Evolutionary conservation across 2,888 invertebrate species (phyloP).

Genomic region (Heliconius aoede): DNA sequence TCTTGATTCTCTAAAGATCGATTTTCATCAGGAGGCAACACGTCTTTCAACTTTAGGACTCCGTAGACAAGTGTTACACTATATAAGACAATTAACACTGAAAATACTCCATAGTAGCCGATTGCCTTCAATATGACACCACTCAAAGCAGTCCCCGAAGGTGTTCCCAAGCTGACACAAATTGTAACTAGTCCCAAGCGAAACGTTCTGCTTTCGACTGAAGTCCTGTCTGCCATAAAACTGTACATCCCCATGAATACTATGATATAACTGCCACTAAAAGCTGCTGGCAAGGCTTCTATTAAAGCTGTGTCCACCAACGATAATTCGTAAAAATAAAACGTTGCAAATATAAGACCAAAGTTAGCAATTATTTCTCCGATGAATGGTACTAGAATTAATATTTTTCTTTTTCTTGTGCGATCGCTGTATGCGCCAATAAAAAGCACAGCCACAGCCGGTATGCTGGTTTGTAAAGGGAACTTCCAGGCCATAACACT

Average conservation of each 20-base stretch:
- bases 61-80: slow-evolving; percentile 69
- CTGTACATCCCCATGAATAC: slow-evolving; percentile 85
- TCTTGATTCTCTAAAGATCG: slow-evolving; percentile 47
- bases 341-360: slow-evolving; percentile 82
- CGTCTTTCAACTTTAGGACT: slow-evolving; percentile 70
- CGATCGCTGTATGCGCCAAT: slow-evolving; percentile 86
- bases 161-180: slow-evolving; percentile 79
- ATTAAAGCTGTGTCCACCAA: slow-evolving; percentile 78
- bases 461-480: slow-evolving; percentile 83
- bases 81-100: slow-evolving; percentile 66
- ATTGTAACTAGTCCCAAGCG: slow-evolving; percentile 85
- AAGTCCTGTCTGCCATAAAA: slow-evolving; percentile 85
- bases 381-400: slow-evolving; percentile 82
- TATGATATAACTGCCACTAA: slow-evolving; percentile 84
- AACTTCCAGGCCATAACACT: slow-evolving; percentile 84
- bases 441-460: slow-evolving; percentile 83
- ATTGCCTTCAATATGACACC: slow-evolving; percentile 74
- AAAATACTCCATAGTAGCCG: slow-evolving; percentile 79
- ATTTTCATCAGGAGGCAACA: slow-evolving; percentile 53
- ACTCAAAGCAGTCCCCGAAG: slow-evolving; percentile 80
- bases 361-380: slow-evolving; percentile 82
- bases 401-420: slow-evolving; percentile 83
- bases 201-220: slow-evolving; percentile 85
- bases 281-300: slow-evolving; percentile 83
- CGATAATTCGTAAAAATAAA: slow-evolving; percentile 82